Evolutionary conservation across 1,140 invertebrate genomes (phyloP).

Genomic region (Drosophila lini): DNA sequence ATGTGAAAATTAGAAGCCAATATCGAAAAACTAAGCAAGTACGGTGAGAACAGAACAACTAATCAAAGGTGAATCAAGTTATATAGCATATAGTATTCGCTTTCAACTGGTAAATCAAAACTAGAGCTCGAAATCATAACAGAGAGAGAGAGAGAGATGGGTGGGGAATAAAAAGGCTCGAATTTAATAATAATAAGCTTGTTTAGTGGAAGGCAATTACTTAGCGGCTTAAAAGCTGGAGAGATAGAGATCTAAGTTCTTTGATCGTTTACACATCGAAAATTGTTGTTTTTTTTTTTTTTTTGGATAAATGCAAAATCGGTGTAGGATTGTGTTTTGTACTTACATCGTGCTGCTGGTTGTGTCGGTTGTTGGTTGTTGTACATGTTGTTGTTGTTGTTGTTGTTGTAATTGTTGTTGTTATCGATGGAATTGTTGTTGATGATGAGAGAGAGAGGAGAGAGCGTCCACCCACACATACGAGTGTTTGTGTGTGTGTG

Average conservation of each 20-base stretch:
- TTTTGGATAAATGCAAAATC: constrained; percentile 71
- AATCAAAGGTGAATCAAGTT: constrained; percentile 3
- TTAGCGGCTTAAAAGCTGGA: constrained; percentile 61
- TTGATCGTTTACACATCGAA: constrained; percentile 66
- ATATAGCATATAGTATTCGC: constrained; percentile 2
- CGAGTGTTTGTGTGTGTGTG: constrained; percentile 24
- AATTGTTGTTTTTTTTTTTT: constrained; percentile 12
- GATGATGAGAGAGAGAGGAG: constrained; percentile 40
- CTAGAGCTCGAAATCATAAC: constrained; percentile 18
- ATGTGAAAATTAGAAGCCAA: not conserved
- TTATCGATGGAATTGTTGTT: constrained; percentile 55
- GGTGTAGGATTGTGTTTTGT: constrained; percentile 80
- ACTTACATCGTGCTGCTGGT: constrained; percentile 84
- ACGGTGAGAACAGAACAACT: constrained; percentile 9
- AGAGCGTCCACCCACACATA: constrained; percentile 53
- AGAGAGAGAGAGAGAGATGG: not conserved
- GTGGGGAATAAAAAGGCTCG: not conserved
- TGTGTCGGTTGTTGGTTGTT: constrained; percentile 76
- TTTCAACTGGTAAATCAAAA: constrained; percentile 24
- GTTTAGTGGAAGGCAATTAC: constrained; percentile 32
- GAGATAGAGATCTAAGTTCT: constrained; percentile 53
- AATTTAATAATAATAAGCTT: constrained; percentile 31
- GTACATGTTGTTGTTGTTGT: constrained; percentile 66
- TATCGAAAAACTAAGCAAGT: not conserved
- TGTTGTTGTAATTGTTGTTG: constrained; percentile 62